A percentile compares a stretch with the other conserved stretches of the same genome.
Evolutionary conservation across 1,140 invertebrate genomes (phyloP).

Genomic region (Drosophila simulans): DNA sequence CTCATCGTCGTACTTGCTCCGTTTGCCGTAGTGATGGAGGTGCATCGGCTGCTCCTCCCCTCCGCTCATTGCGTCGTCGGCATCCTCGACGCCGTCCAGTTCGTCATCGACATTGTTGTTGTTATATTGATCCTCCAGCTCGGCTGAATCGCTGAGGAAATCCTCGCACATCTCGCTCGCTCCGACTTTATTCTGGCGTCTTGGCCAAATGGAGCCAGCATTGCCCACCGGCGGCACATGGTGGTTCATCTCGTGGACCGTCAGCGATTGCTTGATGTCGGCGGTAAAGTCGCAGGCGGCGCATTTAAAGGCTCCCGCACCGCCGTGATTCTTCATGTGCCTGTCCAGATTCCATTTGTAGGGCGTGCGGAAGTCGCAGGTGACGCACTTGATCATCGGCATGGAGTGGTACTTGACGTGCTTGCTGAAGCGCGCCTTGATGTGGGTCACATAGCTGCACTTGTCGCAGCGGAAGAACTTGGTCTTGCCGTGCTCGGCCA

Average conservation of each 20-base stretch:
- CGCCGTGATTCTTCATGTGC: conserved; percentile 95
- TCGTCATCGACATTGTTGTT: conserved; percentile 82
- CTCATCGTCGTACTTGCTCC: conserved; percentile 85
- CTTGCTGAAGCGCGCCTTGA: conserved; percentile 94
- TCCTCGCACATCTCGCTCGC: conserved; percentile 87
- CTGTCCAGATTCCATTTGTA: conserved; percentile 91
- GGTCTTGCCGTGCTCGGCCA: conserved; percentile 86
- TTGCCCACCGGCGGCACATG: conserved; percentile 91
- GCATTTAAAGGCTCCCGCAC: conserved; percentile 92
- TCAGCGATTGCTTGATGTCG: conserved; percentile 96
- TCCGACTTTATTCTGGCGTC: conserved; percentile 89
- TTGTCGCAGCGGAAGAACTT: conserved; percentile 94
- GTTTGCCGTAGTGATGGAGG: conserved; percentile 60
- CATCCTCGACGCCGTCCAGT: conserved; percentile 55
- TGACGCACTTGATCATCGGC: conserved; percentile 96
- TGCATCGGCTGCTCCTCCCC: conserved; percentile 39
- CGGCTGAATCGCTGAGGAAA: conserved; percentile 78
- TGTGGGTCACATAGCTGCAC: conserved; percentile 95
- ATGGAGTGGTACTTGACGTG: conserved; percentile 97
- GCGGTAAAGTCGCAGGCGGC: conserved; percentile 95
- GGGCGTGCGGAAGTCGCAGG: conserved; percentile 96
- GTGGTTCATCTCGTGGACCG: conserved; percentile 95
- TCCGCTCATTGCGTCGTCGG: conserved; percentile 45
- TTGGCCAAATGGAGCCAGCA: conserved; percentile 85
- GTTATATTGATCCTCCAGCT: conserved; percentile 79